A percentile compares a stretch with the other conserved stretches of the same genome.
Conservation (phyloP, 2,888 invertebrate species). For the Orthosia cruda region DNA sequence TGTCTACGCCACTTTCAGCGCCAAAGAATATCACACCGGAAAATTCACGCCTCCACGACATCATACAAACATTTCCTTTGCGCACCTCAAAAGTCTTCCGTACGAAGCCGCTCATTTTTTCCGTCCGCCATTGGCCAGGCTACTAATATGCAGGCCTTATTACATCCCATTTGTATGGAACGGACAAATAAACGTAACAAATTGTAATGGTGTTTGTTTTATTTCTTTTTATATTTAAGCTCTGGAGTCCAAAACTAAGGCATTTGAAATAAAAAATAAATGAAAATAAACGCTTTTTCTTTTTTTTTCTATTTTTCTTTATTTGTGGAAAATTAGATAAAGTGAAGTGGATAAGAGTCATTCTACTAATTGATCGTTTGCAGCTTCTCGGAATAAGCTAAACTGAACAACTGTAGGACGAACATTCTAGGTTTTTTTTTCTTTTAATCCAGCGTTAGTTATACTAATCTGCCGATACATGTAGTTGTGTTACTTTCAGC, state of each 20-base stretch:
- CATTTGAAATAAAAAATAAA: no score
- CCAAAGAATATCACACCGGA: no score
- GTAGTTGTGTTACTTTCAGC: not conserved
- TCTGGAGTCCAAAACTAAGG: no score
- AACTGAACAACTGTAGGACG: not conserved
- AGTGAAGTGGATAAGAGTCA: not conserved
- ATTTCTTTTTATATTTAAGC: no score
- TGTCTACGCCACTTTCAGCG: no score
- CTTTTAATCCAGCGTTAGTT: not conserved
- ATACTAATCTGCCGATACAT: not conserved
- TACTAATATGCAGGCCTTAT: constrained; percentile 71
- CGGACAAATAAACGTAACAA: constrained; percentile 39
- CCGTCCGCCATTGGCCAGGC: constrained; percentile 60
- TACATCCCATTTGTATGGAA: constrained; percentile 63
- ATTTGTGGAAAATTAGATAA: constrained; percentile 2
- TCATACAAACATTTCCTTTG: constrained; percentile 1
- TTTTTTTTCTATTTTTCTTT: no score
- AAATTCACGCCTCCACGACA: not conserved
- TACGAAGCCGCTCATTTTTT: no score
- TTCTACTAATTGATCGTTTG: not conserved
- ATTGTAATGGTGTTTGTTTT: constrained; percentile 33
- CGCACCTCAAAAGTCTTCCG: constrained; percentile 31
- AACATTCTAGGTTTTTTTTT: not conserved
- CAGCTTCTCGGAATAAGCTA: not conserved
- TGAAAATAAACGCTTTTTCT: no score